phyloP scores from a whole-genome alignment of 2,113 vertebrate genomes.

The Sisor rabdophorus region DNA sequence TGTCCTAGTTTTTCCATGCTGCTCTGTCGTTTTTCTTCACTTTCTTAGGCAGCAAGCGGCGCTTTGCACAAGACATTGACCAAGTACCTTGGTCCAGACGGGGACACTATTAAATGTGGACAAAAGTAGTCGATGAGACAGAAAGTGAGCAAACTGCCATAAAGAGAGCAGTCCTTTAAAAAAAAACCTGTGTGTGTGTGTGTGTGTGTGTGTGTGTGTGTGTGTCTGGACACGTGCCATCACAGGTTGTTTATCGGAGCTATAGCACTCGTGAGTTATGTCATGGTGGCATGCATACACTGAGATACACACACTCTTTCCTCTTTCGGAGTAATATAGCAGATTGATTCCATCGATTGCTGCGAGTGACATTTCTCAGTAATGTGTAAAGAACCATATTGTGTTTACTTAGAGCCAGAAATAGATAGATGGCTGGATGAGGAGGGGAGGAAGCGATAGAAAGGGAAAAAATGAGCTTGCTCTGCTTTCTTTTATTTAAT shows the following conservation, averaged over 20 bases:
- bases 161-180: conserved; percentile 29
- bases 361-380: conserved; percentile 69
- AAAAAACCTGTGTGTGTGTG: conserved; percentile 29
- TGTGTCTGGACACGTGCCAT: conserved; percentile 44
- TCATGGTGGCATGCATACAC: conserved; percentile 32
- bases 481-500: background rate
- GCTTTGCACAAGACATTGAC: conserved; percentile 71
- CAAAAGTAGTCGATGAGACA: conserved; percentile 63
- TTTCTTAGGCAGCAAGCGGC: conserved; percentile 66
- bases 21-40: conserved; percentile 72
- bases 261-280: background rate
- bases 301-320: conserved; percentile 18
- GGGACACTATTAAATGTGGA: conserved; percentile 73
- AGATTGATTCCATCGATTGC: conserved; percentile 67
- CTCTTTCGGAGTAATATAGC: conserved; percentile 46
- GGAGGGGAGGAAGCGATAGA: background rate
- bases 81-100: conserved; percentile 72
- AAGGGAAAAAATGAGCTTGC: background rate
- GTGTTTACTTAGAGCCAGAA: conserved; percentile 59
- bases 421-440: conserved; percentile 35
- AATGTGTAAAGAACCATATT: conserved; percentile 71
- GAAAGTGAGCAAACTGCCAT: background rate
- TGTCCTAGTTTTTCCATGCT: conserved; percentile 69
- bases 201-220: conserved; percentile 21
- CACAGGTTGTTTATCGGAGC: conserved; percentile 18